Percentiles rank a stretch among this genome's conserved stretches.
phyloP scores from a whole-genome alignment of 23 tunicate genomes.

The Trididemnum clinides region DNA sequence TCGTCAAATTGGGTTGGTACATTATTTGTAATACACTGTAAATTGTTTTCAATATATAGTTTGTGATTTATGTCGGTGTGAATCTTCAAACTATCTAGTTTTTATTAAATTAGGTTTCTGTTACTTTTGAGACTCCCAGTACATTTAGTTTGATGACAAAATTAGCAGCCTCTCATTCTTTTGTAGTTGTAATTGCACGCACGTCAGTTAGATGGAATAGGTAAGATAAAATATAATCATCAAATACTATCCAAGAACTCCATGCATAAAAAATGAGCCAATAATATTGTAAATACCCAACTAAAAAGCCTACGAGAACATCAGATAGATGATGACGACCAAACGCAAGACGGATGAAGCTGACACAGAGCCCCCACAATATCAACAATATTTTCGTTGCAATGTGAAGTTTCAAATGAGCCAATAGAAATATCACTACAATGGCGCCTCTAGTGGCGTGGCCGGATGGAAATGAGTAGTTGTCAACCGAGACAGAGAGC shows the following conservation, averaged over 20 bases:
- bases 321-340: constrained; percentile 82
- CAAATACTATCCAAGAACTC: constrained; percentile 29
- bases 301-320: constrained; percentile 67
- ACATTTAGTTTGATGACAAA: no score
- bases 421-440: constrained; percentile 41
- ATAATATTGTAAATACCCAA: constrained; percentile 58
- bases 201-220: neutral
- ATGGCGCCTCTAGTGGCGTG: constrained; percentile 77
- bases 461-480: constrained; percentile 83
- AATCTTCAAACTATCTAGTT: no score
- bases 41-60: no score
- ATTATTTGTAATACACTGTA: no score
- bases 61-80: no score
- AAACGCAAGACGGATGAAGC: constrained; percentile 60
- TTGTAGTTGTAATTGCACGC: no score
- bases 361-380: constrained; percentile 60
- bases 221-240: neutral
- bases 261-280: constrained; percentile 35
- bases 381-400: constrained; percentile 7
- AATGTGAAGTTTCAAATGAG: constrained; percentile 33
- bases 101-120: no score
- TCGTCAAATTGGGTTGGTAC: no score
- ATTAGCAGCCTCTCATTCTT: no score
- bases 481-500: constrained; percentile 67
- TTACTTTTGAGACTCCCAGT: no score